Conservation (phyloP, 2,113 vertebrate species). For the Microcebus tavaratra region DNA sequence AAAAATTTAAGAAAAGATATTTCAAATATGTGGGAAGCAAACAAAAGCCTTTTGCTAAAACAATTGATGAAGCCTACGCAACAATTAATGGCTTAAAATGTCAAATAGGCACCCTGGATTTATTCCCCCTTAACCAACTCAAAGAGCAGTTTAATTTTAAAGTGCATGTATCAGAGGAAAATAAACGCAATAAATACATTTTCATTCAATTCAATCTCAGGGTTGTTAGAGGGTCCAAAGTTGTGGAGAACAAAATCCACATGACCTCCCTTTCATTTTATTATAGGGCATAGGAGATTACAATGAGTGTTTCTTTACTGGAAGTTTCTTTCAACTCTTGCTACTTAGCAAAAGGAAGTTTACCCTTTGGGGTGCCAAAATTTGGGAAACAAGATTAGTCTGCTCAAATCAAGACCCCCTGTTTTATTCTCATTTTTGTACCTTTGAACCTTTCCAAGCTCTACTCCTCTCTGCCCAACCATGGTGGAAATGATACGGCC, state of each 20-base stretch:
- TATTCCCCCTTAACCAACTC: constrained; percentile 36
- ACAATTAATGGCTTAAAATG: constrained; percentile 75
- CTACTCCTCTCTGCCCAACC: background rate
- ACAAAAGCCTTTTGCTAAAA: constrained; percentile 73
- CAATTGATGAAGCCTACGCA: constrained; percentile 63
- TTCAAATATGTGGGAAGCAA: constrained; percentile 70
- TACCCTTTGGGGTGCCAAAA: background rate
- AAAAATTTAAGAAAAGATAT: background rate
- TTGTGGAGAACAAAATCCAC: background rate
- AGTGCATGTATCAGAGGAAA: background rate
- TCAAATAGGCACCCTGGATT: constrained; percentile 70
- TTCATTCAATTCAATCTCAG: background rate
- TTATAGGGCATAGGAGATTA: background rate
- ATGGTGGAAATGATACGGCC: background rate
- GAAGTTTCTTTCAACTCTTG: constrained; percentile 5
- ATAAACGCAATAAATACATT: constrained; percentile 30
- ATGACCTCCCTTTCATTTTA: constrained; percentile 19
- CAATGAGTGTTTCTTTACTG: background rate
- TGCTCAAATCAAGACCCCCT: background rate
- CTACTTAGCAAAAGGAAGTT: constrained; percentile 8
- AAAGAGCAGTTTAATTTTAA: constrained; percentile 66
- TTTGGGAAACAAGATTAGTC: background rate
- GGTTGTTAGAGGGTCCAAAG: background rate
- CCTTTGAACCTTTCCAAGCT: background rate
- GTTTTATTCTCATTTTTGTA: background rate